Evolutionary conservation across 37 sponge, comb jelly and placozoan genomes (phyloP).

Genomic region (Haliclona indistincta): DNA sequence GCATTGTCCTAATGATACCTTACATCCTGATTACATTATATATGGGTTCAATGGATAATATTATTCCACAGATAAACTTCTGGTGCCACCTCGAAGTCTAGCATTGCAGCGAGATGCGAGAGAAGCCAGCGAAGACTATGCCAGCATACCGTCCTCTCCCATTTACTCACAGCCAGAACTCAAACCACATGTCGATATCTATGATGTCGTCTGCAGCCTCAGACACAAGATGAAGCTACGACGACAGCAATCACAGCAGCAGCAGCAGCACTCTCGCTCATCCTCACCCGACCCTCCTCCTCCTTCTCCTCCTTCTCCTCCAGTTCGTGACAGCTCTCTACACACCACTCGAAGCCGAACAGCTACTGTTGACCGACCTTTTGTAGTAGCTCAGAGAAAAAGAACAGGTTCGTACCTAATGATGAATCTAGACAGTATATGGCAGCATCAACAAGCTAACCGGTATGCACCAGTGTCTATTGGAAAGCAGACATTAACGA

Average conservation of each 20-base stretch:
- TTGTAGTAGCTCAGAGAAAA: background rate
- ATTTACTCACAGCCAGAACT: background rate
- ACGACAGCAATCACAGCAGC: no score
- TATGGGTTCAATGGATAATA: no score
- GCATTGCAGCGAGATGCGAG: no score
- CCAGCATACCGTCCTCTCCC: background rate
- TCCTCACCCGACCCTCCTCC: slow-evolving; percentile 3
- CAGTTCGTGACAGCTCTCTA: background rate
- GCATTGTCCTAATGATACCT: no score
- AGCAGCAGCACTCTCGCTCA: no score
- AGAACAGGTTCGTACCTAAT: slow-evolving; percentile 3
- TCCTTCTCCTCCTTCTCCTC: background rate
- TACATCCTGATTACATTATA: no score
- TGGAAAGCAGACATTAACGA: background rate
- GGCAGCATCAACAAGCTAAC: slow-evolving; percentile 29
- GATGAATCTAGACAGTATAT: slow-evolving; percentile 16
- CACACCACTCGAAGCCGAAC: background rate
- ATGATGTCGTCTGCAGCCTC: no score
- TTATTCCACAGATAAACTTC: no score
- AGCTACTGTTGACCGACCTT: background rate
- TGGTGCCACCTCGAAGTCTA: no score
- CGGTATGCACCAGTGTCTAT: slow-evolving; percentile 45
- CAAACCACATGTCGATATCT: no score
- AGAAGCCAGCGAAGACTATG: background rate
- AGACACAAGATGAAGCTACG: no score